Evolutionary conservation across 2,888 invertebrate species (phyloP).

Genomic region (Drosophila fungiperda): DNA sequence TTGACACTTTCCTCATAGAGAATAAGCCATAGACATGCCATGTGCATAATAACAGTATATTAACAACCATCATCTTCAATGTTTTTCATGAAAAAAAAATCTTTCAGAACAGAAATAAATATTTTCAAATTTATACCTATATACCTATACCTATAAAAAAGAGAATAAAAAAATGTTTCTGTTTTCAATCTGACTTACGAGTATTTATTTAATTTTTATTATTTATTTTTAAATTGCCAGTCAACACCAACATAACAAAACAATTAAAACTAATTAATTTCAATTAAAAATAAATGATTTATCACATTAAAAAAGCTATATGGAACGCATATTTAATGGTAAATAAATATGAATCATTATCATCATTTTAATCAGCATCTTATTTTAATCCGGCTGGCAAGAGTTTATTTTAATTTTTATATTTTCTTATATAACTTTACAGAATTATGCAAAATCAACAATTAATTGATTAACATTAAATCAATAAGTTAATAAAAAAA

Average conservation of each 20-base stretch:
- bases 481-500: neutral
- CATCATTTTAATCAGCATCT: neutral
- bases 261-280: neutral
- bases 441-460: neutral
- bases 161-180: neutral
- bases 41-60: neutral
- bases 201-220: neutral
- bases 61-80: neutral
- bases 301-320: neutral
- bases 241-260: neutral
- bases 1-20: slow-evolving; percentile 62
- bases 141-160: neutral
- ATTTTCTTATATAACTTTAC: neutral
- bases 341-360: neutral
- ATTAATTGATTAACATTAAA: neutral
- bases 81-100: neutral
- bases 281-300: too few relatives aligned
- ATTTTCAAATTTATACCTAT: neutral
- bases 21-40: slow-evolving; percentile 52
- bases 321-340: neutral
- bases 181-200: neutral
- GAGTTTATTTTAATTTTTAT: neutral
- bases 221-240: neutral
- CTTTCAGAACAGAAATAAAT: neutral
- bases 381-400: neutral